Evolutionary conservation across 2,888 invertebrate genomes (phyloP).

Genomic region (Eustalomyia histrio): DNA sequence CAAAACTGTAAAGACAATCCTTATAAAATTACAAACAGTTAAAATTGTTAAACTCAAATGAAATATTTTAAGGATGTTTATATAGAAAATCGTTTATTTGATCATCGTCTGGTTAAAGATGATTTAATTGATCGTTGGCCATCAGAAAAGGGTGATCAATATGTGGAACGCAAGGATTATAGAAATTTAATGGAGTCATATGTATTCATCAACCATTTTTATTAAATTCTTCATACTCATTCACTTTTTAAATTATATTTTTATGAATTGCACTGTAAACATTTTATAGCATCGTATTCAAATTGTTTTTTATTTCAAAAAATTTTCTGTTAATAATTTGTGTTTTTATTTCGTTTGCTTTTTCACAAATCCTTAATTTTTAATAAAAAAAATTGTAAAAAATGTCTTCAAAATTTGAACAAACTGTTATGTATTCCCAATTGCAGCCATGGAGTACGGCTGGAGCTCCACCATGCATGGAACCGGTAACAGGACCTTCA

Average conservation of each 20-base stretch:
- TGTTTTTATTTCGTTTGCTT: conserved; percentile 26
- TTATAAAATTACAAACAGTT: neutral
- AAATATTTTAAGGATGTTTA: conserved; percentile 73
- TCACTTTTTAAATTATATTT: conserved; percentile 32
- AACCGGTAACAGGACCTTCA: conserved; percentile 83
- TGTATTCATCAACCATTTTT: conserved; percentile 70
- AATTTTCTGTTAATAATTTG: conserved; percentile 23
- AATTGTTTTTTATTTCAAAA: conserved; percentile 12
- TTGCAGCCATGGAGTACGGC: conserved; percentile 88
- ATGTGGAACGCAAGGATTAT: conserved; percentile 77
- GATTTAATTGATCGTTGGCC: conserved; percentile 77
- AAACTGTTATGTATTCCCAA: conserved; percentile 81
- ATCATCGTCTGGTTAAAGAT: conserved; percentile 78
- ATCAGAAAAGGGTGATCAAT: conserved; percentile 73
- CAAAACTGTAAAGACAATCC: neutral
- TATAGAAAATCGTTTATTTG: conserved; percentile 78
- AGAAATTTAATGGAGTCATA: conserved; percentile 79
- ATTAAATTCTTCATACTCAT: conserved; percentile 13
- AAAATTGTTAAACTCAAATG: conserved; percentile 60
- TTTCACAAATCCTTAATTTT: conserved; percentile 36
- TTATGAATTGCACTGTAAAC: conserved; percentile 26
- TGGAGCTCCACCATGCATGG: conserved; percentile 83
- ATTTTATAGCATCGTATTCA: neutral
- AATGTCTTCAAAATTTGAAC: conserved; percentile 69
- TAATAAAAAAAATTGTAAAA: conserved; percentile 37